Base-by-base conservation (phyloP, 2,797 vertebrate species). In the Rhodeus uyekii region DNA sequence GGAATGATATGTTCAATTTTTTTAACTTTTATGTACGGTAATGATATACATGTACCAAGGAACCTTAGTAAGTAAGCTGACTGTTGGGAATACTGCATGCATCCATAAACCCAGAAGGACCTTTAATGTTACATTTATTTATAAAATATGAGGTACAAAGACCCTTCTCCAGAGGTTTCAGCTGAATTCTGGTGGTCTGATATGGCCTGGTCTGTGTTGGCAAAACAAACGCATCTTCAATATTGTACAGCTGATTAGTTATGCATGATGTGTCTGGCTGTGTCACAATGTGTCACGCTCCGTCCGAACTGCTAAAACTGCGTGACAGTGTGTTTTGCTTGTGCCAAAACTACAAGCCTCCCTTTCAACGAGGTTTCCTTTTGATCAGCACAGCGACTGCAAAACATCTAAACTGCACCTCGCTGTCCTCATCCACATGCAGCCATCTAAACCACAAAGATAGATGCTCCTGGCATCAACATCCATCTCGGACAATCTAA, bases 351-450 rank as follows among this genome's bases (percentile, higher is more conserved):
- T 4, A 3, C n/a, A 64, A 18, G 12, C 16, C 22, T 39, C 29
- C 9, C 29, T 50, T 65, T 46, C n/a, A 10, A 65, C 48, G 32
- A 63, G 22, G 42, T 22, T 18, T 72, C 29, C 22, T 80, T 80
- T 58, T 32, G 76, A n/a, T 74, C 44, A 58, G 38, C 44, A 36
- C 55, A 61, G 3, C 48, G 19, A 76, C 61, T 8, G 19, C 22
- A 50, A 72, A 72, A 72, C 24, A 73, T 63, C 68, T 74, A 71
- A 44, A 65, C 77, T 61, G 53, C 18, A 58, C 64, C 68, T 75
- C 27, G n/a, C 50, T 24, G 60, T 69, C 60, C 10, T 73, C 73
- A 76, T 80, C 44, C 38, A 19, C 85, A 84, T 82, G 80, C 76
- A 82, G 80, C 27, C 32, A 64, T 67, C 36, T 48, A 58, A 76